Conservation (phyloP, 2,888 invertebrate genomes). For the Phymatocera aterrima region DNA sequence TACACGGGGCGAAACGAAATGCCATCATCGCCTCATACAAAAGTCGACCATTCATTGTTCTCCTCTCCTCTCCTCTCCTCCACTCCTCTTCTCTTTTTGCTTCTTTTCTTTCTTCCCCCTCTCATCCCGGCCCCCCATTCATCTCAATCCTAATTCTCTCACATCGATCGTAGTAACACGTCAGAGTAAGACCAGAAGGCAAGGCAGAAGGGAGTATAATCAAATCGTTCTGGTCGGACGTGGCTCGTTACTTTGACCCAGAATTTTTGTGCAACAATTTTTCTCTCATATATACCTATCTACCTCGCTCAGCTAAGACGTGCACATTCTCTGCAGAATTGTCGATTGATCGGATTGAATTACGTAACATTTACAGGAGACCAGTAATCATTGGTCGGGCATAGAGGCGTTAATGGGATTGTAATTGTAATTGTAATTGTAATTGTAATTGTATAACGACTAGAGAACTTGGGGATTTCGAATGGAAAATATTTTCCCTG, state of each 20-base stretch:
- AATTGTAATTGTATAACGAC: neutral
- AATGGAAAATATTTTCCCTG: neutral
- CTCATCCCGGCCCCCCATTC: neutral
- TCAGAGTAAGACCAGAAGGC: neutral
- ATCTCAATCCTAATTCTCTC: neutral
- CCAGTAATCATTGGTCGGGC: neutral
- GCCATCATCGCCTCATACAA: conserved; percentile 58
- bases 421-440: no score
- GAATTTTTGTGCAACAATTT: neutral
- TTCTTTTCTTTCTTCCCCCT: conserved; percentile 3
- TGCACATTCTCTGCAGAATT: neutral
- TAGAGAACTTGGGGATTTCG: neutral
- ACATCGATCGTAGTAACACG: conserved; percentile 7
- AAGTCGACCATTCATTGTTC: conserved; percentile 52
- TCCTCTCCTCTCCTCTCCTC: neutral
- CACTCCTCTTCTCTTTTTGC: neutral
- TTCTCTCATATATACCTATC: no score
- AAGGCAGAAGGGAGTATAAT: neutral
- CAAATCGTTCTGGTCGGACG: neutral
- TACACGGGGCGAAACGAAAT: conserved; percentile 53
- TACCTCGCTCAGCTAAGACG: neutral
- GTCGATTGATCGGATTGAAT: neutral
- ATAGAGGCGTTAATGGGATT: neutral
- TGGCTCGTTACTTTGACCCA: conserved; percentile 33
- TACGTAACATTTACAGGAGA: neutral